A percentile compares a stretch with the other conserved stretches of the same genome.
Evolutionary conservation across 2,888 invertebrate species (phyloP).

Genomic region (Oeneis ivallda): DNA sequence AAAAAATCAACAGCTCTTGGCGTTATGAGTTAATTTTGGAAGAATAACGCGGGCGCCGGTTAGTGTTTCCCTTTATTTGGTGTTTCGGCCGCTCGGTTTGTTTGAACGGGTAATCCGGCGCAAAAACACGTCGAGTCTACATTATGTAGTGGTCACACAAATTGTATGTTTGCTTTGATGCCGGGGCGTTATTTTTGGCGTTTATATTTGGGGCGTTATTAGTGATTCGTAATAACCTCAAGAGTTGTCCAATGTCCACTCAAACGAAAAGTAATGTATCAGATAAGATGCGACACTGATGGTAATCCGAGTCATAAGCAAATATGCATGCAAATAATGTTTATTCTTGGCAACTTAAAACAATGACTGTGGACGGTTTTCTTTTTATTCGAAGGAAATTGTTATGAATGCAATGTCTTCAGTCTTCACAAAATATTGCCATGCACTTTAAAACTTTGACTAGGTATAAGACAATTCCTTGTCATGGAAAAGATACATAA

Average conservation of each 20-base stretch:
- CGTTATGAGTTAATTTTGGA: conserved; percentile 81
- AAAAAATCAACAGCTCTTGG: conserved; percentile 75
- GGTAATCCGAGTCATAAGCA: conserved; percentile 36
- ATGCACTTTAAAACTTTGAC: too few species aligned
- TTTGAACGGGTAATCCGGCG: conserved; percentile 76
- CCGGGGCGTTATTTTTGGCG: conserved; percentile 66
- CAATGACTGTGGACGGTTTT: conserved; percentile 2
- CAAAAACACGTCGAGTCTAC: conserved; percentile 66
- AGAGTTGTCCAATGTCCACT: conserved; percentile 60
- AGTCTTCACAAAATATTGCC: neutral
- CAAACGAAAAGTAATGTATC: conserved; percentile 47
- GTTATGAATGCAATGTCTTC: too few species aligned
- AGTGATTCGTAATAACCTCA: conserved; percentile 59
- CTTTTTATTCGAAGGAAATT: neutral
- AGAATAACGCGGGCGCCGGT: conserved; percentile 75
- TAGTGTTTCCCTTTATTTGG: conserved; percentile 77
- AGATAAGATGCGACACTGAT: conserved; percentile 37
- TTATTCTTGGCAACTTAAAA: conserved; percentile 35
- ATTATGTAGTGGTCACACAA: conserved; percentile 65
- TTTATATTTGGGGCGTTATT: too few species aligned
- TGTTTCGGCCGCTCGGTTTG: conserved; percentile 72
- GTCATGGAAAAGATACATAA: too few species aligned
- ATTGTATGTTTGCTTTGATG: conserved; percentile 68
- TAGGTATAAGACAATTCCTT: too few species aligned
- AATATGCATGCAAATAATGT: conserved; percentile 37